A percentile compares a stretch with the other conserved stretches of the same genome.
Evolutionary conservation across 1,140 invertebrate genomes (phyloP).

Genomic region (Aphaenogaster rudis): DNA sequence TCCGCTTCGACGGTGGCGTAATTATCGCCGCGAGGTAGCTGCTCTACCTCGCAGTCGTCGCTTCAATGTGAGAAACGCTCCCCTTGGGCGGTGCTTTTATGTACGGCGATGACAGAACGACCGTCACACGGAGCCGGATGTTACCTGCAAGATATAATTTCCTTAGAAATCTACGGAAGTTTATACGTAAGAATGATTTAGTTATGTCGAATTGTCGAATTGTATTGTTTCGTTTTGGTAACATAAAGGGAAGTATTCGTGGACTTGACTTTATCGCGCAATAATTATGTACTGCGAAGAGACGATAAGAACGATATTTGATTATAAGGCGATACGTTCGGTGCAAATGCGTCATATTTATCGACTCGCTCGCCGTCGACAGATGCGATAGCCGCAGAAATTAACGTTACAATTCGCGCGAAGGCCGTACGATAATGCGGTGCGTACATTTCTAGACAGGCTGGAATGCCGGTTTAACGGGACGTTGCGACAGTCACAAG

Average conservation of each 20-base stretch:
- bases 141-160: conserved; percentile 30
- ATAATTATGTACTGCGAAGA: background rate
- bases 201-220: background rate
- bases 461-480: conserved; percentile 67
- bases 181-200: background rate
- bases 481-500: conserved; percentile 24
- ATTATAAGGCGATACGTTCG: conserved; percentile 6
- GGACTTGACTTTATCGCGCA: background rate
- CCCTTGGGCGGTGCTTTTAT: conserved; percentile 20
- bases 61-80: conserved; percentile 57
- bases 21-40: conserved; percentile 49
- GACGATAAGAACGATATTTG: background rate
- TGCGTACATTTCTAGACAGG: conserved; percentile 53
- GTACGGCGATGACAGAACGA: conserved; percentile 41
- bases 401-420: conserved; percentile 55
- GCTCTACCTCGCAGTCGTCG: conserved; percentile 41
- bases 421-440: conserved; percentile 50
- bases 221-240: background rate
- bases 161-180: background rate
- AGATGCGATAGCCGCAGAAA: background rate
- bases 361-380: conserved; percentile 15
- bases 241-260: background rate
- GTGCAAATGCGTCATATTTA: conserved; percentile 16
- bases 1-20: conserved; percentile 36
- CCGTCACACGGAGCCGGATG: background rate